A percentile compares a stretch with the other conserved stretches of the same genome.
Evolutionary conservation across 2,888 invertebrate species (phyloP).

Genomic region (Elmis aenea): DNA sequence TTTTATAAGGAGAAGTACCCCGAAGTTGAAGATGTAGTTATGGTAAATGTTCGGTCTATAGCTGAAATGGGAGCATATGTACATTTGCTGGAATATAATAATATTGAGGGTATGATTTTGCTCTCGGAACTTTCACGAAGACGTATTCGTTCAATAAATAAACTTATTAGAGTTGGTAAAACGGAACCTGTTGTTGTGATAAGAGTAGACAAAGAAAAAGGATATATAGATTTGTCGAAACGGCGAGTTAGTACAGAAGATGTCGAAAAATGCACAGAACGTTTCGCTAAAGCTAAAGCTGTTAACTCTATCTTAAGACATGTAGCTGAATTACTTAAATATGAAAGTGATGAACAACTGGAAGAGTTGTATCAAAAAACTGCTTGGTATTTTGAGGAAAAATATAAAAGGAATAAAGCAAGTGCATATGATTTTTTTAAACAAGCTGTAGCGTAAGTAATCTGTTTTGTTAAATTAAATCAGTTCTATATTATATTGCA

Average conservation of each 20-base stretch:
- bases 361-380: slow-evolving; percentile 95
- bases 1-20: slow-evolving; percentile 98
- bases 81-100: slow-evolving; percentile 94
- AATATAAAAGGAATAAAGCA: slow-evolving; percentile 90
- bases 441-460: slow-evolving; percentile 87
- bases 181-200: slow-evolving; percentile 99
- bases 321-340: slow-evolving; percentile 91
- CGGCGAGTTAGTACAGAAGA: slow-evolving; percentile 97
- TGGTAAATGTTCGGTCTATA: slow-evolving; percentile 97
- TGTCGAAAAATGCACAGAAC: slow-evolving; percentile 95
- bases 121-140: slow-evolving; percentile 95
- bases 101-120: slow-evolving; percentile 99
- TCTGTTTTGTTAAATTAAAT: too few species aligned
- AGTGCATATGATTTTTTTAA: slow-evolving; percentile 98
- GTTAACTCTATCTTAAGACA: slow-evolving; percentile 97
- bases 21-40: slow-evolving; percentile 98
- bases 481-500: neutral
- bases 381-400: slow-evolving; percentile 97
- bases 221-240: slow-evolving; percentile 99
- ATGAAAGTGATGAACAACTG: slow-evolving; percentile 84
- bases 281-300: slow-evolving; percentile 97
- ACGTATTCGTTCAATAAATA: slow-evolving; percentile 98
- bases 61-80: slow-evolving; percentile 99
- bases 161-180: slow-evolving; percentile 96
- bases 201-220: slow-evolving; percentile 99